A percentile compares a stretch with the other conserved stretches of the same genome.
These are phyloP conservation scores for Discoglossus pictus DNA, from an alignment of 2,797 vertebrate genomes.

Conservation along the genomic window DNA sequence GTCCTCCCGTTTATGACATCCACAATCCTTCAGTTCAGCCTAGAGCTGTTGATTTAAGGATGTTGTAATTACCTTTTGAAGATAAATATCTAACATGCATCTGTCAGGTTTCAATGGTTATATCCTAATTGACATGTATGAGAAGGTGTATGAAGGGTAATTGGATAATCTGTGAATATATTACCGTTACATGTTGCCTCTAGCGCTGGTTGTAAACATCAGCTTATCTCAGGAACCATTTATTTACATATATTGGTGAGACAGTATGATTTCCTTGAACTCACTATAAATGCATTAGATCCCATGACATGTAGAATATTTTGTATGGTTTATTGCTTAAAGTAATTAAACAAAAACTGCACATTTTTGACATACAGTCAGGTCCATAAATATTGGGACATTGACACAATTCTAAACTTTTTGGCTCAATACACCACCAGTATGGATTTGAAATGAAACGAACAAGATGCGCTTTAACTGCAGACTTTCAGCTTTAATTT, in stretches of 20 bases:
- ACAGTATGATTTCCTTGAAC: too few relatives aligned
- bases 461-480: too few relatives aligned
- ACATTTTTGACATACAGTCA: too few relatives aligned
- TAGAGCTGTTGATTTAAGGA: neutral
- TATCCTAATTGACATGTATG: slow-evolving; percentile 13
- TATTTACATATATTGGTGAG: too few relatives aligned
- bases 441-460: too few relatives aligned
- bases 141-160: neutral
- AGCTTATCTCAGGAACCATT: neutral
- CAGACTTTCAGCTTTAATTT: too few relatives aligned
- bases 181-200: slow-evolving; percentile 2
- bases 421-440: too few relatives aligned
- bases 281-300: too few relatives aligned
- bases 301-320: slow-evolving; percentile 1
- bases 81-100: slow-evolving; percentile 6
- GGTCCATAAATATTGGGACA: too few relatives aligned
- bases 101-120: slow-evolving; percentile 18
- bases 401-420: too few relatives aligned
- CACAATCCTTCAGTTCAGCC: neutral
- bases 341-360: too few relatives aligned
- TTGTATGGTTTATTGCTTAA: neutral
- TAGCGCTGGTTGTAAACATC: neutral
- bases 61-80: neutral
- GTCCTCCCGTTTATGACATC: neutral
- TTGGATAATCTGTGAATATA: slow-evolving; percentile 15